A percentile compares a stretch with the other conserved stretches of the same genome.
Conservation (phyloP, 2,797 vertebrate species). For the Falco peregrinus region DNA sequence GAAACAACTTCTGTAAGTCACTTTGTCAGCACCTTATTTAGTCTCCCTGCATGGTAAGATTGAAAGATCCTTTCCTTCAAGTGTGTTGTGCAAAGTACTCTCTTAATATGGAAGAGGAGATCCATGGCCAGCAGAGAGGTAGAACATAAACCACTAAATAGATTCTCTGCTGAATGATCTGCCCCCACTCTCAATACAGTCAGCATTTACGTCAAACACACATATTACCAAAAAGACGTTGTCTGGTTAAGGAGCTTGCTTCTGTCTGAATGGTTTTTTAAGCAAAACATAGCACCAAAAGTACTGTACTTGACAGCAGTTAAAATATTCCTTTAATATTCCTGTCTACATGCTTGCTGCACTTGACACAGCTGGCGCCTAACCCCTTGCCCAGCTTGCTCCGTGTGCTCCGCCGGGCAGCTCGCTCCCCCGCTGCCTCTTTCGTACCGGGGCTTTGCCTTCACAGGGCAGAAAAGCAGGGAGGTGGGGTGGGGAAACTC, state of each 20-base stretch:
- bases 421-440: accelerated
- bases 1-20: not conserved
- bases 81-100: not conserved
- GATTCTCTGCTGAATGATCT: not conserved
- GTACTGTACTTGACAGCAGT: not conserved
- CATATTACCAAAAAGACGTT: not conserved
- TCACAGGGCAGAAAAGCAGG: not conserved
- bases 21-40: not conserved
- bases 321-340: not conserved
- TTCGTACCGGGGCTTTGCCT: not conserved
- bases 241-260: not conserved
- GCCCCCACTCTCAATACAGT: not conserved
- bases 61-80: not conserved
- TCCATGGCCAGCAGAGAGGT: not conserved
- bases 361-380: not conserved
- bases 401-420: not conserved
- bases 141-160: not conserved
- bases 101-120: not conserved
- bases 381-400: not conserved
- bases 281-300: not conserved
- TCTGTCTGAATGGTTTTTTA: not conserved
- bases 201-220: not conserved
- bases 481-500: not conserved
- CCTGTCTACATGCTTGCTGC: not conserved
- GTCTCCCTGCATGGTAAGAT: not conserved